Percentiles rank a stretch among this genome's conserved stretches.
phyloP scores from a whole-genome alignment of 2,113 vertebrate genomes.

The Rhegmatorhina hoffmannsi region DNA sequence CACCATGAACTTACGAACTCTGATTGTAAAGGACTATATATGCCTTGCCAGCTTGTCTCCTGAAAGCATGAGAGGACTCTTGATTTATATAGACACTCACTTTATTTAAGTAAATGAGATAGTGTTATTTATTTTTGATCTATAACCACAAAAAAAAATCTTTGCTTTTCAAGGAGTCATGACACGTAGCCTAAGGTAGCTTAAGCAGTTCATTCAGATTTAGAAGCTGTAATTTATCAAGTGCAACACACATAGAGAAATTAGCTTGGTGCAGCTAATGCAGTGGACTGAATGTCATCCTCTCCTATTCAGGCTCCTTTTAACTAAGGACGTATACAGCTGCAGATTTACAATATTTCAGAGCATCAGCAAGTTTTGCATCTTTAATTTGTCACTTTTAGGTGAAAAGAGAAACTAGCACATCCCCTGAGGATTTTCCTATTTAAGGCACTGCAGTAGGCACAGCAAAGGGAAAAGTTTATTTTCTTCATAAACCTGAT shows the following conservation, averaged over 20 bases:
- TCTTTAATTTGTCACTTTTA: constrained; percentile 20
- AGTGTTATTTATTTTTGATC: constrained; percentile 62
- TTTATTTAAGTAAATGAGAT: constrained; percentile 62
- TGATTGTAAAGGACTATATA: background rate
- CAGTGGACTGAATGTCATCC: background rate
- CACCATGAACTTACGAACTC: background rate
- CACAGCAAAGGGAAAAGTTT: background rate
- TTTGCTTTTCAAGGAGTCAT: constrained; percentile 49
- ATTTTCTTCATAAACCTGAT: constrained; percentile 2
- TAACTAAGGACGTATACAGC: background rate
- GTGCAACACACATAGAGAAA: constrained; percentile 15
- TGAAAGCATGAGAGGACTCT: background rate
- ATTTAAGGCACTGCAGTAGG: background rate
- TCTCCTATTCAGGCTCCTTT: background rate
- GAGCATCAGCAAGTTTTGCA: constrained; percentile 13
- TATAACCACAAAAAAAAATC: constrained; percentile 41
- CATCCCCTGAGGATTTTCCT: background rate
- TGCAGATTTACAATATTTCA: constrained; percentile 3
- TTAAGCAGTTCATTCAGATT: constrained; percentile 35
- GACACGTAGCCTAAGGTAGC: constrained; percentile 23
- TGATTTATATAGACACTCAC: constrained; percentile 57
- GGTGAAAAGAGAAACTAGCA: background rate
- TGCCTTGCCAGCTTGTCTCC: background rate
- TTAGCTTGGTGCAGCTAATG: constrained; percentile 52
- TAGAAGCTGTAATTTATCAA: constrained; percentile 59